phyloP scores from a whole-genome alignment of 1,140 invertebrate species.

The Drosophila sproati region DNA sequence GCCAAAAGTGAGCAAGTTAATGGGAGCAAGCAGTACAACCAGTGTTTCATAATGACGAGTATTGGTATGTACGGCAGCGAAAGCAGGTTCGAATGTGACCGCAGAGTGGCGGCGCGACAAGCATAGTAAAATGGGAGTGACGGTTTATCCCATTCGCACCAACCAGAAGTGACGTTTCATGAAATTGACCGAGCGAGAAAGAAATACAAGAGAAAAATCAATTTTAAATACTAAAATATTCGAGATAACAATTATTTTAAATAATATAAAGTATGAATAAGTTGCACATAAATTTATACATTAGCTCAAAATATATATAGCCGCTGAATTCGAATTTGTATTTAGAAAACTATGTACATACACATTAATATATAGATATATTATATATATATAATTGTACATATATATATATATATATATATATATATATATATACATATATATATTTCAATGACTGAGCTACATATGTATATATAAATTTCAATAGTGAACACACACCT shows the following conservation, averaged over 20 bases:
- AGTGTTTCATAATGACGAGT: constrained; percentile 49
- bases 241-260: constrained; percentile 40
- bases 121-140: constrained; percentile 49
- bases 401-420: constrained; percentile 7
- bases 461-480: constrained; percentile 19
- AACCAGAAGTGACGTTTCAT: constrained; percentile 43
- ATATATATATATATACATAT: constrained; percentile 20
- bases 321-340: neutral
- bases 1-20: constrained; percentile 45
- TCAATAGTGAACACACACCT: constrained; percentile 33
- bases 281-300: neutral
- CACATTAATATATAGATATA: neutral
- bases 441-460: neutral
- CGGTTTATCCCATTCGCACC: constrained; percentile 71
- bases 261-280: constrained; percentile 1
- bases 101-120: constrained; percentile 40
- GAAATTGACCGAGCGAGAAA: constrained; percentile 57
- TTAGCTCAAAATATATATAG: neutral
- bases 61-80: constrained; percentile 50
- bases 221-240: constrained; percentile 71
- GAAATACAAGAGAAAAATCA: constrained; percentile 75
- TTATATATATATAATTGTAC: neutral
- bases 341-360: neutral
- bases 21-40: constrained; percentile 65
- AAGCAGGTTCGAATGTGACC: constrained; percentile 58